Evolutionary conservation across 2,113 vertebrate species (phyloP), one percentile per base, ranked within the genome.

Genomic region (Canis aureus): DNA sequence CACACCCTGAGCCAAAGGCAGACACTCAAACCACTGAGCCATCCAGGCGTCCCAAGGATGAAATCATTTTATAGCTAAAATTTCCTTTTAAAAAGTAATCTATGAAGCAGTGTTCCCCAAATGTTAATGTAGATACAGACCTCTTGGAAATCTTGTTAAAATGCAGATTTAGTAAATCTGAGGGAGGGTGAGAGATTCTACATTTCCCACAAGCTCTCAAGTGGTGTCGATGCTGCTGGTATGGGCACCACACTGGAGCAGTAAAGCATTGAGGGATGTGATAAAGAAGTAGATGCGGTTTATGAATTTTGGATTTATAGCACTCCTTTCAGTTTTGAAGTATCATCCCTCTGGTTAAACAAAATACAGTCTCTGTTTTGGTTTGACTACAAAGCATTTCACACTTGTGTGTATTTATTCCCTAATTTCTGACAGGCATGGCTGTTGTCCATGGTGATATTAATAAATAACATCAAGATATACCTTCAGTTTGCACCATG

Each of bases 81-180:
- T 82, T 79, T 35, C 22, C 80, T 16, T 51, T 9, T 82, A 51
- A 49, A 49, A 69, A 90, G 62, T 55, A 12, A n/a, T 78, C 38
- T 62, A 49, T 43, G 69, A 78, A 74, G 71, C 49, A 29, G 35
- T 88, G 7, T 55, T 91, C 27, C 69, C 78, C 38, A 60, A 80
- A 79, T 60, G 23, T 81, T n/a, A 74, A 89, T 57, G 29, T 85
- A 11, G 55, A 86, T 53, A 23, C 12, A 69, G 55, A 71, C 59
- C 49, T 83, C 83, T 76, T 82, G 71, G 29, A 62, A 84, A 79
- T 73, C 86, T 96, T 94, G 82, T 32, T 86, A 87, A 97, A 83
- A 88, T 90, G 53, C 23, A 57, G 38, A 82, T 78, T 82, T 89
- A 81, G 29, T 57, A 49, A 62, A 19, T 51, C 29, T 49, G 43